These are phyloP conservation scores for Tanypteryx hageni DNA, from an alignment of 2,888 invertebrate species.

Conservation along the genomic window DNA sequence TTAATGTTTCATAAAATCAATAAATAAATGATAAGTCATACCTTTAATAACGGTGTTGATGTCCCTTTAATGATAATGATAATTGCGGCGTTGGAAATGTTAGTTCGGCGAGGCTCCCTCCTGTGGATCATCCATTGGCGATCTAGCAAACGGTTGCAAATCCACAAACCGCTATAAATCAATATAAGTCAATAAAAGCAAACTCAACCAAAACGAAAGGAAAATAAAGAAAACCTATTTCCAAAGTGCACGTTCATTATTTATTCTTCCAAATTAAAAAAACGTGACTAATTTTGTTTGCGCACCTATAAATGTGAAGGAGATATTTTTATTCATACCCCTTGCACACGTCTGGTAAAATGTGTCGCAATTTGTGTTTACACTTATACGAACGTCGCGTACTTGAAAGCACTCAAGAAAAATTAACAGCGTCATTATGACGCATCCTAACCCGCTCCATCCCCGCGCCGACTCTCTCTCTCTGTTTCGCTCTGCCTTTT, in stretches of 20 bases:
- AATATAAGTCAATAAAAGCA: too few species aligned
- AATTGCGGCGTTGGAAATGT: too few species aligned
- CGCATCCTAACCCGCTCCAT: neutral
- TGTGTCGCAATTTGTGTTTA: slow-evolving; percentile 22
- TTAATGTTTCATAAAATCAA: too few species aligned
- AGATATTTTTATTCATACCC: neutral
- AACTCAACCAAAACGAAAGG: too few species aligned
- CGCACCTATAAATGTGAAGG: neutral
- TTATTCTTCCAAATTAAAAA: neutral
- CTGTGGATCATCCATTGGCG: too few species aligned
- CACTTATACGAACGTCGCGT: slow-evolving; percentile 14
- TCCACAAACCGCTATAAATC: too few species aligned
- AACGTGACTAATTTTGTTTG: slow-evolving; percentile 1
- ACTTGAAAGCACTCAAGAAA: slow-evolving; percentile 13
- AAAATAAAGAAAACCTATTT: too few species aligned
- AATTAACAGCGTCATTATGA: slow-evolving; percentile 25
- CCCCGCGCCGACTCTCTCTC: neutral
- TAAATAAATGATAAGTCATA: too few species aligned
- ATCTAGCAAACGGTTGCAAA: too few species aligned
- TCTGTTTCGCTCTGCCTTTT: neutral
- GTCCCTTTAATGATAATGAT: too few species aligned
- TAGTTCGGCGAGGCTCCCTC: too few species aligned
- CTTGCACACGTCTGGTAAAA: neutral
- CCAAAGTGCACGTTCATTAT: neutral
- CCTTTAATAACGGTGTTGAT: too few species aligned